These are phyloP conservation scores for Drosophila greeni DNA, from an alignment of 2,888 invertebrate genomes.

Conservation along the genomic window DNA sequence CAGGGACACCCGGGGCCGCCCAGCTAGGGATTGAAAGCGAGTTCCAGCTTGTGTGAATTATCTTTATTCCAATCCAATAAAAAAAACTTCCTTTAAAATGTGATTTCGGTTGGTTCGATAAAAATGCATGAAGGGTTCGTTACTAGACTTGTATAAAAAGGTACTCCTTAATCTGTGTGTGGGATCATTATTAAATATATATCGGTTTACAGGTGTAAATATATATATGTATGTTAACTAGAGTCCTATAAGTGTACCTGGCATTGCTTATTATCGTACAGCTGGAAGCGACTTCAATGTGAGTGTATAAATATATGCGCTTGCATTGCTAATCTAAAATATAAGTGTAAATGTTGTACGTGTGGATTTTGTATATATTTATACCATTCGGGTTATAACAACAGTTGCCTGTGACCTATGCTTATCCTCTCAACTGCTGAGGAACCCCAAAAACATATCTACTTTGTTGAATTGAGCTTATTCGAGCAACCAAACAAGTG, in stretches of 20 bases:
- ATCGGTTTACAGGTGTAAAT: constrained; percentile 37
- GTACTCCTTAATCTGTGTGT: constrained; percentile 66
- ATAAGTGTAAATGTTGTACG: constrained; percentile 20
- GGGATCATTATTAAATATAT: constrained; percentile 51
- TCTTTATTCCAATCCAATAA: constrained; percentile 36
- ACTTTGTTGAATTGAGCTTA: constrained; percentile 53
- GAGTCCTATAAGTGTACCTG: constrained; percentile 6
- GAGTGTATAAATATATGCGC: constrained; percentile 36
- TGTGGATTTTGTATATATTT: constrained; percentile 15
- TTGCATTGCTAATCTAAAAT: constrained; percentile 30
- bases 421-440: constrained; percentile 13
- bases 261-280: constrained; percentile 37
- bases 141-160: constrained; percentile 61
- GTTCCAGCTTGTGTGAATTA: constrained; percentile 7
- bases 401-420: constrained; percentile 13
- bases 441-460: constrained; percentile 20
- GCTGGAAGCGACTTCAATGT: constrained; percentile 37
- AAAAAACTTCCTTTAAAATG: constrained; percentile 34
- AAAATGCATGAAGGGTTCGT: constrained; percentile 49
- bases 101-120: constrained; percentile 34
- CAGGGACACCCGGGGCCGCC: constrained; percentile 15
- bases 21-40: constrained; percentile 1
- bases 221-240: constrained; percentile 24
- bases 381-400: constrained; percentile 11
- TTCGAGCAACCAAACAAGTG: constrained; percentile 57